Evolutionary conservation across 2,113 vertebrate genomes (phyloP).

Genomic region (Hippoglossus stenolepis): DNA sequence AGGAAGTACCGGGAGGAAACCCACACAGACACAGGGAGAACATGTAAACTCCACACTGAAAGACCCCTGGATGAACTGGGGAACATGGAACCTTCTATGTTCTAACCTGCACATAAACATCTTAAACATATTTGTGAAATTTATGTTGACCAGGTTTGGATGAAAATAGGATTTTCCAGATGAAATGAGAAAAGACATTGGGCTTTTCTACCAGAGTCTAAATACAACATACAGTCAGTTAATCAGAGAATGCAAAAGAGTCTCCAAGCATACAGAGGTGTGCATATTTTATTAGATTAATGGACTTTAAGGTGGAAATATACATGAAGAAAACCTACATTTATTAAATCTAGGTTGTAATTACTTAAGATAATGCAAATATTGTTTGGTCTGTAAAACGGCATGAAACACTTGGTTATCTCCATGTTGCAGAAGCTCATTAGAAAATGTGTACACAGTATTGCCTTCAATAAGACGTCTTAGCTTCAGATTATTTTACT

Average conservation of each 20-base stretch:
- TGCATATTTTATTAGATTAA: slow-evolving; percentile 1
- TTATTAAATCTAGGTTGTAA: not conserved
- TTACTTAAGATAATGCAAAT: no score
- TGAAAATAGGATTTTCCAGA: no score
- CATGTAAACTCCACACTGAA: not conserved
- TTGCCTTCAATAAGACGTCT: not conserved
- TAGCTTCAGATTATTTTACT: not conserved
- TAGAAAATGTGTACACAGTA: not conserved
- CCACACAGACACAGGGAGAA: not conserved
- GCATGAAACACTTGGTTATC: not conserved
- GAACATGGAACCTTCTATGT: not conserved
- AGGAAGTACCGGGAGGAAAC: not conserved
- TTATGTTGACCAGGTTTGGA: not conserved
- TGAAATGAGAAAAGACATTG: no score
- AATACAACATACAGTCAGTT: not conserved
- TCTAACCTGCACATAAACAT: not conserved
- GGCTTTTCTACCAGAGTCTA: not conserved
- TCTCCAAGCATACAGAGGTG: not conserved
- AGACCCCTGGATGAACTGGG: not conserved
- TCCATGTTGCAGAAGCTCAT: not conserved
- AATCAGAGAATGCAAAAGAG: not conserved
- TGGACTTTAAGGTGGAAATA: not conserved
- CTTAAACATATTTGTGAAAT: not conserved
- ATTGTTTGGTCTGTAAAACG: not conserved
- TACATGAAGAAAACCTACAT: not conserved